These are phyloP conservation scores for Alectura lathami DNA, from an alignment of 2,113 vertebrate genomes.

Conservation along the genomic window DNA sequence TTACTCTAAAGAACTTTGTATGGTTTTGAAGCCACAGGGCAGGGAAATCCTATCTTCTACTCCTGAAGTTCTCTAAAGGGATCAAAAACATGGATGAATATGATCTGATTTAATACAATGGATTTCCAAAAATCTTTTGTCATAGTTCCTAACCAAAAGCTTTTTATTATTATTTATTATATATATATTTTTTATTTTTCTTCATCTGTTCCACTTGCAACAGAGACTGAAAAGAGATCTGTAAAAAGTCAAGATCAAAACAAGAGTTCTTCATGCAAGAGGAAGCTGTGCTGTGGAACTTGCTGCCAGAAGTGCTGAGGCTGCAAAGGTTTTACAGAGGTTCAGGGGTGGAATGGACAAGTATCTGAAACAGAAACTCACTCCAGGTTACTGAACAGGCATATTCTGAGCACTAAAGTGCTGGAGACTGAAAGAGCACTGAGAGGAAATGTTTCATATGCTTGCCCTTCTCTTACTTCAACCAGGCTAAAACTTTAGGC, in stretches of 20 bases:
- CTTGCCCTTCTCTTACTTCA: neutral
- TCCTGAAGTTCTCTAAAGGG: neutral
- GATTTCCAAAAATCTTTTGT: neutral
- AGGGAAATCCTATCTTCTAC: neutral
- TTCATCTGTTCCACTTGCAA: neutral
- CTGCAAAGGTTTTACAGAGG: neutral
- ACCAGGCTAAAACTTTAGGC: neutral
- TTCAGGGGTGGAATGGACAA: neutral
- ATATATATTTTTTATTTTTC: neutral
- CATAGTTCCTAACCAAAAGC: neutral
- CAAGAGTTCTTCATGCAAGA: constrained; percentile 35
- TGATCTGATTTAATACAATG: neutral
- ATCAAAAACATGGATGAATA: neutral
- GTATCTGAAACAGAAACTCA: neutral
- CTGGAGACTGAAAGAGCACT: neutral
- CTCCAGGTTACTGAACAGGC: neutral
- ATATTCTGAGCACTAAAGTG: neutral
- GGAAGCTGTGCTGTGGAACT: neutral
- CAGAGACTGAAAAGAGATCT: neutral
- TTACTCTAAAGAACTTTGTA: neutral
- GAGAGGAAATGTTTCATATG: neutral
- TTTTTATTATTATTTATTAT: too few species aligned
- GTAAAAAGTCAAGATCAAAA: constrained; percentile 25
- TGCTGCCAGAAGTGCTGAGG: neutral
- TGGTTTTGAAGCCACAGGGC: neutral